phyloP scores from a whole-genome alignment of 2,888 invertebrate genomes.

The Amorpha juglandis region DNA sequence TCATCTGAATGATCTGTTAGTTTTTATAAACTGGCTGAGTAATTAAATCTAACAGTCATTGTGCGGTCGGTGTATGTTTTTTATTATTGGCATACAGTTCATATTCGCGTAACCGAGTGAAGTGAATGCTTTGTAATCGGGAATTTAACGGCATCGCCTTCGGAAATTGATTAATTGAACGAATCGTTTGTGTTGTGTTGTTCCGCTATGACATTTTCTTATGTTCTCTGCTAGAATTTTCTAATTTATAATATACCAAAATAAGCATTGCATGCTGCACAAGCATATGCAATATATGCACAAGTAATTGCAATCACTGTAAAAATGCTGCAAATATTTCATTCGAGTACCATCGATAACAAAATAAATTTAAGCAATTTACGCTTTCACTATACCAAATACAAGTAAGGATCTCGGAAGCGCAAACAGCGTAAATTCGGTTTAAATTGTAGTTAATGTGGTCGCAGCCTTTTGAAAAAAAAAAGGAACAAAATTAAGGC shows the following conservation, averaged over 20 bases:
- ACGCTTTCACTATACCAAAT: not conserved
- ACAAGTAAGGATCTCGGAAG: not conserved
- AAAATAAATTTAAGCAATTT: not conserved
- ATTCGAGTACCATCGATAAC: not conserved
- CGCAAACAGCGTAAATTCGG: not conserved
- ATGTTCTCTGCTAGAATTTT: not conserved
- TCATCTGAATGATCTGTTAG: not conserved
- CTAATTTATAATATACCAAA: not conserved
- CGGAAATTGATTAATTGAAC: slow-evolving; percentile 18
- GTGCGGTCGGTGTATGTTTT: not conserved
- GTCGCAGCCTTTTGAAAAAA: too few relatives aligned
- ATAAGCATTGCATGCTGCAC: not conserved
- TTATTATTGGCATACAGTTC: not conserved
- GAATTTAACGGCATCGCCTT: slow-evolving; percentile 20
- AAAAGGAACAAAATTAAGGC: too few relatives aligned
- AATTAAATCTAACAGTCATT: not conserved
- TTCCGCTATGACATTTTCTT: slow-evolving; percentile 17
- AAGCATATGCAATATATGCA: not conserved
- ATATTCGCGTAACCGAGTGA: not conserved
- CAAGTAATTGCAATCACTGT: slow-evolving; percentile 2
- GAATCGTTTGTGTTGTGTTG: slow-evolving; percentile 13
- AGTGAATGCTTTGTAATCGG: not conserved
- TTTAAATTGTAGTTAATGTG: too few relatives aligned
- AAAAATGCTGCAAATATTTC: not conserved
- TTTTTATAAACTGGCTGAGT: slow-evolving; percentile 9